A percentile compares a stretch with the other conserved stretches of the same genome.
Evolutionary conservation across 2,113 vertebrate species (phyloP).

Genomic region (Ascaphus truei): DNA sequence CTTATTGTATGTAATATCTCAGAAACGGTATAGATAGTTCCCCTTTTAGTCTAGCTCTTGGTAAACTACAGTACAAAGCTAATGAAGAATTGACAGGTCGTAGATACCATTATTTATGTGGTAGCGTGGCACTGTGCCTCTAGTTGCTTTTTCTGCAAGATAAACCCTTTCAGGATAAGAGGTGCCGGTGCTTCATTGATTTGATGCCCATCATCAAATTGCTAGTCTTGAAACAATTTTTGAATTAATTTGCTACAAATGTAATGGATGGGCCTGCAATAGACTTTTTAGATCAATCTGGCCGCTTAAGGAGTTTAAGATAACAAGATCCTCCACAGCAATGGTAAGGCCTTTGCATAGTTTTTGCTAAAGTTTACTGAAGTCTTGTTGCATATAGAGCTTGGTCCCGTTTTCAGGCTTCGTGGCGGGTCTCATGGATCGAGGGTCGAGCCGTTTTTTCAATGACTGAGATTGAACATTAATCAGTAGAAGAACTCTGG

Average conservation of each 20-base stretch:
- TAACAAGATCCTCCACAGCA: no score
- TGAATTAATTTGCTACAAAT: background rate
- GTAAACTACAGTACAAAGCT: no score
- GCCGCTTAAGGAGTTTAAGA: no score
- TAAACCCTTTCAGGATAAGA: slow-evolving; percentile 4
- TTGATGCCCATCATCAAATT: slow-evolving; percentile 6
- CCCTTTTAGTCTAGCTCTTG: background rate
- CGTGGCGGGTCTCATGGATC: no score
- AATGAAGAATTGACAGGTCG: slow-evolving; percentile 15
- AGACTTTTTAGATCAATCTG: no score
- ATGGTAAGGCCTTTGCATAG: no score
- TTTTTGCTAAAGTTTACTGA: no score
- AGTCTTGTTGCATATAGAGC: no score
- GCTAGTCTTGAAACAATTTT: slow-evolving; percentile 8
- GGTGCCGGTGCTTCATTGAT: slow-evolving; percentile 10
- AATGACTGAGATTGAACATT: no score
- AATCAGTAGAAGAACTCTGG: no score
- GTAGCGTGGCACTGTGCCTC: background rate
- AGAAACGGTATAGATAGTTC: background rate
- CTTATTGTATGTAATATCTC: slow-evolving; percentile 16
- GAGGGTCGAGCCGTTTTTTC: no score
- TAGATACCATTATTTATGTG: slow-evolving; percentile 17
- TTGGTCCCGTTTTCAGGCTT: no score
- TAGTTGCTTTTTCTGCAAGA: slow-evolving; percentile 20
- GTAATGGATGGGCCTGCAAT: background rate